phyloP scores from a whole-genome alignment of 2,113 vertebrate species.

The Centropus bengalensis region DNA sequence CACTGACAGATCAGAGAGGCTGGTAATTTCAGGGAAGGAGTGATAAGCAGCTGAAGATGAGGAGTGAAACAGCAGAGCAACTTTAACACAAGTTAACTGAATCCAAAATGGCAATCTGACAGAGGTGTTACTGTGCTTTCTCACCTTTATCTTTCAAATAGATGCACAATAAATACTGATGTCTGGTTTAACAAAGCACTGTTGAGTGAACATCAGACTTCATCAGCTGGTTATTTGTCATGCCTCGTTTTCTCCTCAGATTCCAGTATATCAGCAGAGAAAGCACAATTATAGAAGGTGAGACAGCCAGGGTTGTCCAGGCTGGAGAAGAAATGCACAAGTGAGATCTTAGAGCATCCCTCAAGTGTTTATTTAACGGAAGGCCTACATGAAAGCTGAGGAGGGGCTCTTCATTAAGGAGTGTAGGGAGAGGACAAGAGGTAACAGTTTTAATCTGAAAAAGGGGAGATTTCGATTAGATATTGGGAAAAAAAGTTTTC shows the following conservation, averaged over 20 bases:
- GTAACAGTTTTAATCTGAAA: too few relatives aligned
- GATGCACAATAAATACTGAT: not conserved
- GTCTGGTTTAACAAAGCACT: not conserved
- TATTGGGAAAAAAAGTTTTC: too few relatives aligned
- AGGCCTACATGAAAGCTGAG: too few relatives aligned
- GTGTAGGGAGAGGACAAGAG: too few relatives aligned
- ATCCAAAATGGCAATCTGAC: not conserved
- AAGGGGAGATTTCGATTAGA: too few relatives aligned
- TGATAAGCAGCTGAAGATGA: not conserved
- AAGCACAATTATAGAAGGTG: not conserved
- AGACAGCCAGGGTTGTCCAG: too few relatives aligned
- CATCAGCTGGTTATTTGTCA: not conserved
- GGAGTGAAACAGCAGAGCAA: not conserved
- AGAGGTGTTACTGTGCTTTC: not conserved
- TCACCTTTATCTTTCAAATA: not conserved
- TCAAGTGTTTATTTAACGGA: too few relatives aligned
- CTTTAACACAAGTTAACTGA: not conserved
- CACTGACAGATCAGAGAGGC: not conserved
- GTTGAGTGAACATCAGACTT: not conserved
- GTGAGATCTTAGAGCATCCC: too few relatives aligned
- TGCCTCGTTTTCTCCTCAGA: not conserved
- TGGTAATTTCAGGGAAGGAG: not conserved
- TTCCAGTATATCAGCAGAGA: not conserved
- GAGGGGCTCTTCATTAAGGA: too few relatives aligned
- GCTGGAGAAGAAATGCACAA: too few relatives aligned